Percentiles rank a stretch among this genome's conserved stretches.
phyloP scores from a whole-genome alignment of 2,888 invertebrate genomes.

The Sussaba pulchella region DNA sequence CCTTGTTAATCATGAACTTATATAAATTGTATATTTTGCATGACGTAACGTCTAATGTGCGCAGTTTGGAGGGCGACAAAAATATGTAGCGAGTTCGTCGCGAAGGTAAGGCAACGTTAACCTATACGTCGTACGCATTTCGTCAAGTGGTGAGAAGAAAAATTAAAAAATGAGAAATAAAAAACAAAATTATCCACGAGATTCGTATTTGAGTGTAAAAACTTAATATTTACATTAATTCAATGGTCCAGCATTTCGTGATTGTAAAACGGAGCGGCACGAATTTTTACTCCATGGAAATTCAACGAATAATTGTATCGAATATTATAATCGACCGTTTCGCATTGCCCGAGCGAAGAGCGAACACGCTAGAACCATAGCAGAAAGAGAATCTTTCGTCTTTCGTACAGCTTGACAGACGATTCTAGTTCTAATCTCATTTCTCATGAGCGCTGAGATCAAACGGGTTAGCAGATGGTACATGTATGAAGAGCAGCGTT shows the following conservation, averaged over 20 bases:
- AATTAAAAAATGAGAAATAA: not conserved
- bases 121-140: not conserved
- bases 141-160: not conserved
- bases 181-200: not conserved
- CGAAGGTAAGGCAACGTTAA: not conserved
- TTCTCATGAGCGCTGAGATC: no score
- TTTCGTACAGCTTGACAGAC: no score
- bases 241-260: conserved; percentile 20
- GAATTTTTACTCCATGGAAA: conserved; percentile 12
- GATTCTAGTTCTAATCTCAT: no score
- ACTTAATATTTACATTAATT: conserved; percentile 39
- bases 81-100: conserved; percentile 30
- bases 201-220: conserved; percentile 7
- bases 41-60: conserved; percentile 62
- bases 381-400: no score
- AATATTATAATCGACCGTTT: conserved; percentile 15
- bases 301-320: conserved; percentile 3
- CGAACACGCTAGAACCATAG: no score
- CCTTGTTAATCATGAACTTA: not conserved
- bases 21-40: conserved; percentile 28
- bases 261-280: not conserved
- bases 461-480: no score
- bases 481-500: no score
- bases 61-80: conserved; percentile 53
- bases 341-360: not conserved